Conservation (phyloP, 2,797 vertebrate species). For the Paramormyrops hopkinsi region DNA sequence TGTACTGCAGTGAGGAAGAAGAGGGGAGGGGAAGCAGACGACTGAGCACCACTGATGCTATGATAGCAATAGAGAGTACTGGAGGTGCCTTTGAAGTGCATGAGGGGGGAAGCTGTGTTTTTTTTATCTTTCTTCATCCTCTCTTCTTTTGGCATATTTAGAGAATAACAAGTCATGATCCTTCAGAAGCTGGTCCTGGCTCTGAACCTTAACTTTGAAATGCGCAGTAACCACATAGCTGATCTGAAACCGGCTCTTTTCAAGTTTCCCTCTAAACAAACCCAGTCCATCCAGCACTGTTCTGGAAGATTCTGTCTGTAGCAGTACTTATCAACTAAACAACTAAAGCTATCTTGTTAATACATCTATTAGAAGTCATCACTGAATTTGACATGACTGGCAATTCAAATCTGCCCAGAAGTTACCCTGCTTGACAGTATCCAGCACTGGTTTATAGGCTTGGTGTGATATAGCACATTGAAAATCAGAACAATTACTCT, state of each 20-base stretch:
- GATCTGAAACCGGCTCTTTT: slow-evolving; percentile 48
- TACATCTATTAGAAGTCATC: background rate
- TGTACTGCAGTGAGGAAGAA: slow-evolving; percentile 34
- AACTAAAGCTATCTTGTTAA: background rate
- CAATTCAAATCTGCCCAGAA: background rate
- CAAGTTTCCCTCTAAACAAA: slow-evolving; percentile 42
- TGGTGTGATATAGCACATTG: background rate
- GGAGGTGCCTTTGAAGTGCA: slow-evolving; percentile 68
- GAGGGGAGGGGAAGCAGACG: slow-evolving; percentile 35
- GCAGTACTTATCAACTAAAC: background rate
- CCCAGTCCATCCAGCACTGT: slow-evolving; percentile 38
- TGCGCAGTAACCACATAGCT: slow-evolving; percentile 43
- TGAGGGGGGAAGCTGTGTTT: slow-evolving; percentile 56
- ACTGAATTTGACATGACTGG: background rate
- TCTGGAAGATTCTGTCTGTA: slow-evolving; percentile 17
- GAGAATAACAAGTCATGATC: slow-evolving; percentile 42
- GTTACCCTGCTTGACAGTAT: background rate
- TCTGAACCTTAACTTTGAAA: slow-evolving; percentile 63
- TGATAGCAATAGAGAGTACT: slow-evolving; percentile 55
- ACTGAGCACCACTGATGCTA: slow-evolving; percentile 44
- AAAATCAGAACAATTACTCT: background rate
- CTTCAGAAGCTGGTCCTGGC: slow-evolving; percentile 57
- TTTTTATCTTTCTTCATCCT: slow-evolving; percentile 34
- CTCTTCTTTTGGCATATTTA: slow-evolving; percentile 43
- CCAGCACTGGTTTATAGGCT: background rate